phyloP scores from a whole-genome alignment of 2,888 invertebrate species.

The Erebia epiphron region DNA sequence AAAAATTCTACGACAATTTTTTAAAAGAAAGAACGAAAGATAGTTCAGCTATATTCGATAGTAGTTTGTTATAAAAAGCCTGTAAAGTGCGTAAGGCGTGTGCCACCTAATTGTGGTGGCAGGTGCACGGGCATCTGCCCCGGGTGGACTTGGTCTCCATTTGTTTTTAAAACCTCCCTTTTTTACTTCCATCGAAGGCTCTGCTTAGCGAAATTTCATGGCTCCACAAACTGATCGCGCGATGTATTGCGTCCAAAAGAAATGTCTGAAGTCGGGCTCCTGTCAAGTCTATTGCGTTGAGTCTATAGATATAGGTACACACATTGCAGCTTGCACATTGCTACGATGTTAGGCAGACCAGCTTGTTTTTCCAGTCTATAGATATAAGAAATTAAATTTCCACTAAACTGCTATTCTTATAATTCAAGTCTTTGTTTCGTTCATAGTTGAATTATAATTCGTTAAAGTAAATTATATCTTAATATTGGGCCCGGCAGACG shows the following conservation, averaged over 20 bases:
- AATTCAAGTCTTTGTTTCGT: neutral
- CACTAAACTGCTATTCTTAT: slow-evolving; percentile 12
- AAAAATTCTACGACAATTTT: neutral
- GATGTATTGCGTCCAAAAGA: slow-evolving; percentile 54
- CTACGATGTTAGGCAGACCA: slow-evolving; percentile 46
- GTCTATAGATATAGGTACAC: slow-evolving; percentile 38
- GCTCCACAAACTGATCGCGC: slow-evolving; percentile 53
- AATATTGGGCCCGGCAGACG: too few species aligned
- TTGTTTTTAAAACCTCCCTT: slow-evolving; percentile 58
- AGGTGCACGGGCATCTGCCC: slow-evolving; percentile 78
- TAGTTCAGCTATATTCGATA: neutral
- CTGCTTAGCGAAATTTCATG: slow-evolving; percentile 50
- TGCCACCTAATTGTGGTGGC: slow-evolving; percentile 72
- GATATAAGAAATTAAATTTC: slow-evolving; percentile 16
- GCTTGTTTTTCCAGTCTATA: slow-evolving; percentile 52
- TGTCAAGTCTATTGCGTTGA: slow-evolving; percentile 52
- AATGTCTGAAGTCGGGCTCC: slow-evolving; percentile 52
- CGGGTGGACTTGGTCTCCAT: slow-evolving; percentile 61
- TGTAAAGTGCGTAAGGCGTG: slow-evolving; percentile 59
- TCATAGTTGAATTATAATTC: too few species aligned
- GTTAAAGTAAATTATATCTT: too few species aligned
- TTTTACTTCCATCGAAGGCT: slow-evolving; percentile 47
- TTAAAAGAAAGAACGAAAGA: neutral
- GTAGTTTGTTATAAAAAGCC: slow-evolving; percentile 31
- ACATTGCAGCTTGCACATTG: slow-evolving; percentile 62